These are phyloP conservation scores for Orchesellides sinensis DNA, from an alignment of 2,888 invertebrate genomes.

Conservation along the genomic window DNA sequence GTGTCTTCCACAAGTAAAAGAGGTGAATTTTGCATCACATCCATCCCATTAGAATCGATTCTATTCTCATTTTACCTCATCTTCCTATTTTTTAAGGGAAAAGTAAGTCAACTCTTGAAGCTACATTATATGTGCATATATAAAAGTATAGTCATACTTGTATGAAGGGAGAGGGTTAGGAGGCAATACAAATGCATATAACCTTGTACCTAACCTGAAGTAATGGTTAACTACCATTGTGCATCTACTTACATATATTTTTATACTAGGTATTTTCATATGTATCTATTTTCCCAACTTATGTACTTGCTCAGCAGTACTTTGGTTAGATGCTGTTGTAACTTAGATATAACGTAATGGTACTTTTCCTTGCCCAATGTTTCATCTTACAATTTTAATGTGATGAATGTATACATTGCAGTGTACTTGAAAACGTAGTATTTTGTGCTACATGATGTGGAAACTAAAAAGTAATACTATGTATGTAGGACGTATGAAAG, in stretches of 20 bases:
- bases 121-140: not conserved
- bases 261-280: not conserved
- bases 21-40: constrained; percentile 51
- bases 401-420: no score
- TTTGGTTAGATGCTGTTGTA: no score
- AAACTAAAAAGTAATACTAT: no score
- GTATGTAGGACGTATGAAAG: no score
- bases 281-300: not conserved
- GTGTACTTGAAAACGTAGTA: no score
- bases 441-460: no score
- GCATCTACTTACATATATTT: not conserved
- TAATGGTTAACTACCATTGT: not conserved
- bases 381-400: not conserved
- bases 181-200: not conserved
- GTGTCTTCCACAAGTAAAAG: not conserved
- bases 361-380: not conserved
- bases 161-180: no score
- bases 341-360: no score
- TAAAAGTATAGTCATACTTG: no score
- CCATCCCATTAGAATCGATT: constrained; percentile 68
- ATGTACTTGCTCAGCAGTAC: no score
- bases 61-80: constrained; percentile 61
- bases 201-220: not conserved
- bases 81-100: constrained; percentile 8
- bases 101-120: not conserved